Conservation (phyloP, 2,113 vertebrate genomes). For the Hippocampus barbouri region DNA sequence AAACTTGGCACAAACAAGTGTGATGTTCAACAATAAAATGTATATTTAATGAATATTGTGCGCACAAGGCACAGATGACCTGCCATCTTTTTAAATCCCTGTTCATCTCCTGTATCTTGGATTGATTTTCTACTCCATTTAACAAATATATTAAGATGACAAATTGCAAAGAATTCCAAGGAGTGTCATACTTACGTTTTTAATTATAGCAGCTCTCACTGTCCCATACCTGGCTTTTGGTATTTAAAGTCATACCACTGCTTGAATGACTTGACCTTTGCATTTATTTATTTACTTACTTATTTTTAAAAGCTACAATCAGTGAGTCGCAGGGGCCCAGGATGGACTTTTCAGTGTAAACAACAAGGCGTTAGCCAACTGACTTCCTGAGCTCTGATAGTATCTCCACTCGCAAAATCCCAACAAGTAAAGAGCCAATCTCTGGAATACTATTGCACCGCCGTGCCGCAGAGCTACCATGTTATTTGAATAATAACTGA, state of each 20-base stretch:
- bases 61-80: not conserved
- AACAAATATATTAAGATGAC: not conserved
- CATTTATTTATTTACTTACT: too few species aligned
- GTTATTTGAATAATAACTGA: not conserved
- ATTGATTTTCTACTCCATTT: slow-evolving; percentile 7
- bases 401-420: slow-evolving; percentile 61
- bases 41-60: not conserved
- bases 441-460: slow-evolving; percentile 44
- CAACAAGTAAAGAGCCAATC: slow-evolving; percentile 50
- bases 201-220: not conserved
- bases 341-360: slow-evolving; percentile 55
- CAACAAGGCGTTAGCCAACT: slow-evolving; percentile 67
- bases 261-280: slow-evolving; percentile 7
- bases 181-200: not conserved
- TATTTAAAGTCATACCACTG: slow-evolving; percentile 1
- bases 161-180: not conserved
- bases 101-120: not conserved
- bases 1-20: not conserved
- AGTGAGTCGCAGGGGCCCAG: slow-evolving; percentile 42
- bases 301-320: slow-evolving; percentile 11
- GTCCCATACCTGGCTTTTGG: too few species aligned
- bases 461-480: slow-evolving; percentile 1
- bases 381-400: slow-evolving; percentile 66
- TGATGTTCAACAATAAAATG: not conserved
- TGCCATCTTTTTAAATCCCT: not conserved